Evolutionary conservation across 2,888 invertebrate species (phyloP).

Genomic region (Steinernema carpocapsae): DNA sequence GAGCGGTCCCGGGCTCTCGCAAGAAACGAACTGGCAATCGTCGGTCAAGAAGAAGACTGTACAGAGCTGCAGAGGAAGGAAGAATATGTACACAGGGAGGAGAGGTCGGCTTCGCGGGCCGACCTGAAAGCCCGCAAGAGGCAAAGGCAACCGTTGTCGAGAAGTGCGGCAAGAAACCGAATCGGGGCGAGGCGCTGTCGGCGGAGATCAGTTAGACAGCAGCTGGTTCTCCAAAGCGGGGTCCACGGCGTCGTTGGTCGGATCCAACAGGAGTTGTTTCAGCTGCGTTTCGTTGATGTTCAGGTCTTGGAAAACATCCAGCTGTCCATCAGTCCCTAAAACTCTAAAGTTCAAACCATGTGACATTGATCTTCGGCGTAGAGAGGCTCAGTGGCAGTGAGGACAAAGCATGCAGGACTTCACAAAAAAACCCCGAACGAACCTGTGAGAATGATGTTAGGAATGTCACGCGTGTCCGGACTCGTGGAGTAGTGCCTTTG

Average conservation of each 20-base stretch:
- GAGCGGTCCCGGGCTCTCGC: slow-evolving; percentile 15
- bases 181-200: not conserved
- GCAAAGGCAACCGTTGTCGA: slow-evolving; percentile 4
- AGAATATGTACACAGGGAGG: slow-evolving; percentile 28
- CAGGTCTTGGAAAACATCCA: slow-evolving; percentile 25
- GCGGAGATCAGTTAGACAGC: slow-evolving; percentile 45
- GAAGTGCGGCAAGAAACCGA: slow-evolving; percentile 30
- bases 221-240: slow-evolving; percentile 52
- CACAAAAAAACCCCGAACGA: too few relatives aligned
- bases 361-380: too few relatives aligned
- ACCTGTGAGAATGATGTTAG: slow-evolving; percentile 30
- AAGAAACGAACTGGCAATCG: slow-evolving; percentile 26
- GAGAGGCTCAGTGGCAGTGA: too few relatives aligned
- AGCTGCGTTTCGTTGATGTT: slow-evolving; percentile 27
- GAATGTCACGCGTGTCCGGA: slow-evolving; percentile 27
- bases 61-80: slow-evolving; percentile 10
- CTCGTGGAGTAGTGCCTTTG: not conserved
- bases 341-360: too few relatives aligned
- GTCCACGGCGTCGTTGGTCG: slow-evolving; percentile 38
- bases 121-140: not conserved
- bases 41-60: slow-evolving; percentile 16
- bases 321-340: slow-evolving; percentile 10
- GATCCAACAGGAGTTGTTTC: slow-evolving; percentile 30
- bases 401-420: too few relatives aligned
- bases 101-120: not conserved